These are phyloP conservation scores for Phalacrocorax aristotelis DNA, from an alignment of 2,113 vertebrate genomes.

Conservation along the genomic window DNA sequence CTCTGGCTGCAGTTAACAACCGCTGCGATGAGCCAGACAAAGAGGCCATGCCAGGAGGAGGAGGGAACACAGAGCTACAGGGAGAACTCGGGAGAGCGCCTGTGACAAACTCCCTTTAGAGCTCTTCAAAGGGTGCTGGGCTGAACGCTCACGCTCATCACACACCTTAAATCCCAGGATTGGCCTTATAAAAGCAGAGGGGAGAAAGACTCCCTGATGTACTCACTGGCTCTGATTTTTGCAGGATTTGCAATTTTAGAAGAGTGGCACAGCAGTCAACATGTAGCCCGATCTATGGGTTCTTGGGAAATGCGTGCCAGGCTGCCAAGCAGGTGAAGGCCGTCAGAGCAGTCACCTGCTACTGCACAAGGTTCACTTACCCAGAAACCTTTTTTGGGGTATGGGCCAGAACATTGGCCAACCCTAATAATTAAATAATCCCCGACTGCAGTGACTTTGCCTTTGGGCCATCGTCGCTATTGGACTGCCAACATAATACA, in stretches of 20 bases:
- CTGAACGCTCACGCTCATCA: neutral
- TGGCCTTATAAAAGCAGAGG: neutral
- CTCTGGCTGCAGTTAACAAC: slow-evolving; percentile 15
- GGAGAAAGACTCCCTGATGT: neutral
- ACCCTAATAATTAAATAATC: slow-evolving; percentile 18
- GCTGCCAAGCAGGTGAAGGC: neutral
- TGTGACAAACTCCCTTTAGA: neutral
- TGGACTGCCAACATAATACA: slow-evolving; percentile 4
- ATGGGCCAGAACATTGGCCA: neutral
- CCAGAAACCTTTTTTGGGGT: neutral
- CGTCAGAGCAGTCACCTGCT: neutral
- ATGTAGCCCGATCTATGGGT: fast-evolving
- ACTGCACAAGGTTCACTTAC: neutral
- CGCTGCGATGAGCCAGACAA: neutral
- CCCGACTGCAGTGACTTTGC: neutral
- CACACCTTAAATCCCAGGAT: neutral
- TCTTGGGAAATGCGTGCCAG: fast-evolving
- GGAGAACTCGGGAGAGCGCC: neutral
- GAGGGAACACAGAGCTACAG: neutral
- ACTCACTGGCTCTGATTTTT: neutral
- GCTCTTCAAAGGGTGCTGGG: neutral
- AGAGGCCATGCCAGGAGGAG: neutral
- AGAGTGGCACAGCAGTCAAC: neutral
- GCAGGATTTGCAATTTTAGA: neutral
- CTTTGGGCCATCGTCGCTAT: neutral